A percentile compares a stretch with the other conserved stretches of the same genome.
Evolutionary conservation across 2,888 invertebrate genomes (phyloP).

Genomic region (Sarcophaga rosellei): DNA sequence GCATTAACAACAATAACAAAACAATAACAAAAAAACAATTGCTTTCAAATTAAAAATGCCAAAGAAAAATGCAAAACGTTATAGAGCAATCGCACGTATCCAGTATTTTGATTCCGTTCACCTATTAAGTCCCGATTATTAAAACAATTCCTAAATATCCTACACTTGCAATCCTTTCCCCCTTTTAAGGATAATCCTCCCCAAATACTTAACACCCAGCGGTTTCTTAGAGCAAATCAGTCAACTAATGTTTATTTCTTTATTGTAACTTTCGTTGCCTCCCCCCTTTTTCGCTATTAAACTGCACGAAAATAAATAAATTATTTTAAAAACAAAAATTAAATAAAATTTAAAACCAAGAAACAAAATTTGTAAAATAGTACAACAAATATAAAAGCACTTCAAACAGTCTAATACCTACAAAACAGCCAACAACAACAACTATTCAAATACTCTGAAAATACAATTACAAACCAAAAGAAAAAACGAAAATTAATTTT

Average conservation of each 20-base stretch:
- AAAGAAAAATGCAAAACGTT: slow-evolving; percentile 80
- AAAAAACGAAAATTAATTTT: background rate
- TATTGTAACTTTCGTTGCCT: slow-evolving; percentile 4
- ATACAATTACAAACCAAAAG: background rate
- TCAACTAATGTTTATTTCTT: slow-evolving; percentile 46
- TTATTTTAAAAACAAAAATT: slow-evolving; percentile 54
- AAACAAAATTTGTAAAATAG: slow-evolving; percentile 53
- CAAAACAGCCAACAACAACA: background rate
- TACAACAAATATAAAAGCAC: slow-evolving; percentile 24
- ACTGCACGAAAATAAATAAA: slow-evolving; percentile 47
- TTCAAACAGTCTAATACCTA: background rate
- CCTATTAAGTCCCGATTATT: slow-evolving; percentile 70
- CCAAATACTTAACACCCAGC: slow-evolving; percentile 47
- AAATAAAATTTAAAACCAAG: slow-evolving; percentile 49
- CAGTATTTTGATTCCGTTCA: slow-evolving; percentile 79
- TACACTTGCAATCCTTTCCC: slow-evolving; percentile 21
- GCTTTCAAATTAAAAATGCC: slow-evolving; percentile 73
- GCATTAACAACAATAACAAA: slow-evolving; percentile 14
- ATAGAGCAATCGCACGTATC: slow-evolving; percentile 80
- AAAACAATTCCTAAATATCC: slow-evolving; percentile 71
- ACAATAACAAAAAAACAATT: slow-evolving; percentile 2
- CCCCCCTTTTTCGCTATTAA: slow-evolving; percentile 35
- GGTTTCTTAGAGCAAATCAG: slow-evolving; percentile 66
- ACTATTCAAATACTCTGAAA: background rate
- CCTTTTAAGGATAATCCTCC: slow-evolving; percentile 41